Evolutionary conservation across 2,113 vertebrate genomes (phyloP).

Genomic region (Pomatorhinus ruficollis): DNA sequence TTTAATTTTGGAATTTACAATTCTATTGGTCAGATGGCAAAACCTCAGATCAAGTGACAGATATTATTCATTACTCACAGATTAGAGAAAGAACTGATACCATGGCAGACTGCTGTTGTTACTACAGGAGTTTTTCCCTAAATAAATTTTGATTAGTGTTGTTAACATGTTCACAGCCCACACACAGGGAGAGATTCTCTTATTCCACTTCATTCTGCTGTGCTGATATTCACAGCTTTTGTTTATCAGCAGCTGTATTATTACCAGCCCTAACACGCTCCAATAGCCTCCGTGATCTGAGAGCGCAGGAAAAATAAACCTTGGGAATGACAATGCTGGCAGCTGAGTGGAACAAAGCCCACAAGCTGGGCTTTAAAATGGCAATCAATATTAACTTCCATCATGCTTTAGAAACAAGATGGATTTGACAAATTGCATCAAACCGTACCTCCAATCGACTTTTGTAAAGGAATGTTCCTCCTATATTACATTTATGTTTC

Average conservation of each 20-base stretch:
- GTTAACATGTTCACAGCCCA: neutral
- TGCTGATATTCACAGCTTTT: conserved; percentile 20
- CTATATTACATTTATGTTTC: conserved; percentile 14
- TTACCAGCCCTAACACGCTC: conserved; percentile 20
- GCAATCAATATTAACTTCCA: conserved; percentile 52
- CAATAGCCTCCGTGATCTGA: neutral
- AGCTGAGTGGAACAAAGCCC: conserved; percentile 2
- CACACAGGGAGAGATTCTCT: neutral
- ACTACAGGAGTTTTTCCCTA: neutral
- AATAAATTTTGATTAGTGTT: neutral
- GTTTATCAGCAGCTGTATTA: conserved; percentile 27
- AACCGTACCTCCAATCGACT: neutral
- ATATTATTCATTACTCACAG: neutral
- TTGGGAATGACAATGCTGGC: conserved; percentile 20
- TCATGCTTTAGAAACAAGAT: neutral
- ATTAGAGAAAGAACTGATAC: neutral
- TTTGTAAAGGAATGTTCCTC: neutral
- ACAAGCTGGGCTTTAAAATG: neutral
- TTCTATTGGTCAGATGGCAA: neutral
- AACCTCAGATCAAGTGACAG: neutral
- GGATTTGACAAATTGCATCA: conserved; percentile 15
- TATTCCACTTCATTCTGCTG: neutral
- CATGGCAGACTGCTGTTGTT: neutral
- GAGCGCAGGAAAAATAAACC: conserved; percentile 18
- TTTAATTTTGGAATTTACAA: neutral